Conservation (phyloP, 2,888 invertebrate species). For the Sclerodermus sp. region DNA sequence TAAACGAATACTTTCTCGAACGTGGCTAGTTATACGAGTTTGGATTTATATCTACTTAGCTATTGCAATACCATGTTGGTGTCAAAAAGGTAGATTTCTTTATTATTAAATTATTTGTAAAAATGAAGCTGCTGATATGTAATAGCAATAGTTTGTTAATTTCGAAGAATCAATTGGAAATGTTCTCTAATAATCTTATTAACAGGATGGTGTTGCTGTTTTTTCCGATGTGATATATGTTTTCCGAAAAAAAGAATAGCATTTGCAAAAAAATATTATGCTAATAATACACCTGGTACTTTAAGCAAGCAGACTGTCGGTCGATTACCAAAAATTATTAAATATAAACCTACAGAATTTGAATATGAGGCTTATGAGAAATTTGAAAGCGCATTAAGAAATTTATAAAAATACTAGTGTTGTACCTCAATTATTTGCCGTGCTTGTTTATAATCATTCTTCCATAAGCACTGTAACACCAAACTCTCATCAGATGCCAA, state of each 20-base stretch:
- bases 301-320: slow-evolving; percentile 38
- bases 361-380: slow-evolving; percentile 64
- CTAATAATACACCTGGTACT: slow-evolving; percentile 64
- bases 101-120: neutral
- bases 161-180: too few species aligned
- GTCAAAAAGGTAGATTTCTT: slow-evolving; percentile 55
- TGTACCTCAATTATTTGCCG: slow-evolving; percentile 81
- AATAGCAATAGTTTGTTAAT: too few species aligned
- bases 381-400: slow-evolving; percentile 63
- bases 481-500: slow-evolving; percentile 74
- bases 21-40: slow-evolving; percentile 49
- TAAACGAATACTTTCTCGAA: slow-evolving; percentile 37
- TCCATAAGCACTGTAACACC: slow-evolving; percentile 75
- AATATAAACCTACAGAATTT: slow-evolving; percentile 62
- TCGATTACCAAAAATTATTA: slow-evolving; percentile 28
- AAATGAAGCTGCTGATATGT: slow-evolving; percentile 5
- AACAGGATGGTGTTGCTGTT: slow-evolving; percentile 67
- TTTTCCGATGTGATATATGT: slow-evolving; percentile 63
- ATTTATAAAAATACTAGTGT: slow-evolving; percentile 58
- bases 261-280: slow-evolving; percentile 62
- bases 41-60: slow-evolving; percentile 58
- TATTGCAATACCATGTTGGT: slow-evolving; percentile 61
- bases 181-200: neutral
- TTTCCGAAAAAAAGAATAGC: slow-evolving; percentile 62
- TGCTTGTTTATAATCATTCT: slow-evolving; percentile 73